Conservation (phyloP, 2,797 vertebrate species). For the Phalloptychus januarius region DNA sequence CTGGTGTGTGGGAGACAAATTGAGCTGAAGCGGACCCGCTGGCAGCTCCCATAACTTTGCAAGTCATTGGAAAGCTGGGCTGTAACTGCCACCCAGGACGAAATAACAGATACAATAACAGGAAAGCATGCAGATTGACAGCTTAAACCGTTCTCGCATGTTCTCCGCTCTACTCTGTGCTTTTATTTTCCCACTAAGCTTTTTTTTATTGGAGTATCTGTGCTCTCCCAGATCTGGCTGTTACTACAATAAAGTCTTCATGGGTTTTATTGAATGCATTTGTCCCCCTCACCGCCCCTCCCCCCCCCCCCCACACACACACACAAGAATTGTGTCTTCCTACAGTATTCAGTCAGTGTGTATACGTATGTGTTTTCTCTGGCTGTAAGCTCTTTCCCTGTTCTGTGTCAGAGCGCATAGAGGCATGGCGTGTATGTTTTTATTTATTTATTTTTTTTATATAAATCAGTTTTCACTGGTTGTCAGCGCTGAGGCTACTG, state of each 20-base stretch:
- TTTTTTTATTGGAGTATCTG: conserved; percentile 59
- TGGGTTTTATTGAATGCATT: conserved; percentile 57
- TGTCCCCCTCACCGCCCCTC: too few relatives aligned
- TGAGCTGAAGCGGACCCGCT: conserved; percentile 22
- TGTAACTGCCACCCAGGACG: conserved; percentile 37
- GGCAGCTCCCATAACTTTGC: conserved; percentile 21
- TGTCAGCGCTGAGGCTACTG: conserved; percentile 72
- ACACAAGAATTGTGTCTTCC: conserved; percentile 50
- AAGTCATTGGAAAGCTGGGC: conserved; percentile 23
- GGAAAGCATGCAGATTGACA: conserved; percentile 39
- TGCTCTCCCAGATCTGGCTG: conserved; percentile 38
- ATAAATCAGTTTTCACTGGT: conserved; percentile 65
- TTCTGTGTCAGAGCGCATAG: conserved; percentile 57
- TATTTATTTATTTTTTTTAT: conserved; percentile 43
- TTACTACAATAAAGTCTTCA: conserved; percentile 50
- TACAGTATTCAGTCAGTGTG: conserved; percentile 24
- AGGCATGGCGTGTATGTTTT: conserved; percentile 31
- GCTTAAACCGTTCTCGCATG: conserved; percentile 31
- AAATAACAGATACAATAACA: conserved; percentile 52
- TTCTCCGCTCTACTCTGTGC: conserved; percentile 7
- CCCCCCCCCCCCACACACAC: too few relatives aligned
- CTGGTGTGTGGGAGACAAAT: conserved; percentile 28
- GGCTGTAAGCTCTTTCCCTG: conserved; percentile 39
- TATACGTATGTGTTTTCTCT: conserved; percentile 37
- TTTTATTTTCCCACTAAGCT: conserved; percentile 39